Evolutionary conservation across 2,113 vertebrate species (phyloP), one percentile per base, ranked within the genome.

Genomic region (Ptyas mucosa): DNA sequence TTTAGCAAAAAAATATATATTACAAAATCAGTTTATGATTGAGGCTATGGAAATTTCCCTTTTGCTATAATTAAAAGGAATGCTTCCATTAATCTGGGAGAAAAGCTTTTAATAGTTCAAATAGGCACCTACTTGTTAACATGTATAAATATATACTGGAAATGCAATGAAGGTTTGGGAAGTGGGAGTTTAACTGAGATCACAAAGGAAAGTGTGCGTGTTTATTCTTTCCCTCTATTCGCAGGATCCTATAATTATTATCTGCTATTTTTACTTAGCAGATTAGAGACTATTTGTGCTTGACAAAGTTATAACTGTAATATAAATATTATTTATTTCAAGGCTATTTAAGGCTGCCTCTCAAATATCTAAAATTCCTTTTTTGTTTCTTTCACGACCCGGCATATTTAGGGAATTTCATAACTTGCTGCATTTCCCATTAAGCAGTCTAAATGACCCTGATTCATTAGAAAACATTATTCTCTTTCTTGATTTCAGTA

Each of bases 391-490:
- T 43, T 93, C 85, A 95, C 89, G 43, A 87, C 46, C 90, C 49
- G 93, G 95, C 92, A 94, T 95, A 69, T 90, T 95, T 94, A 52
- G 12, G 52, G 53, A 94, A 94, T 61, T 88, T 86, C 58, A 95
- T 69, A 85, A 18, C 53, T 91, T 87, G 87, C 85, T 86, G 9
- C 49, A 95, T 93, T 58, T 93, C 14, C 91, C 85, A 11, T 21
- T 85, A 93, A 54, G 52, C 39, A 89, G 8, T 55, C 34, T 64
- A 94, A 93, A 10, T 89, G 21, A 20, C 3, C 57, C 43, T 85
- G 55, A 75, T 26, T 39, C 49, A 43, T 21, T 54, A 20, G 18
- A 92, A 53, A 85, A 89, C 15, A 85, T 89, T 92, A 75, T 81
- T 92, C 49, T 58, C 55, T 34, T 92, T 61, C 18, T 24, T 12